phyloP scores from a whole-genome alignment of 2,113 vertebrate genomes.

The Zapus hudsonius region DNA sequence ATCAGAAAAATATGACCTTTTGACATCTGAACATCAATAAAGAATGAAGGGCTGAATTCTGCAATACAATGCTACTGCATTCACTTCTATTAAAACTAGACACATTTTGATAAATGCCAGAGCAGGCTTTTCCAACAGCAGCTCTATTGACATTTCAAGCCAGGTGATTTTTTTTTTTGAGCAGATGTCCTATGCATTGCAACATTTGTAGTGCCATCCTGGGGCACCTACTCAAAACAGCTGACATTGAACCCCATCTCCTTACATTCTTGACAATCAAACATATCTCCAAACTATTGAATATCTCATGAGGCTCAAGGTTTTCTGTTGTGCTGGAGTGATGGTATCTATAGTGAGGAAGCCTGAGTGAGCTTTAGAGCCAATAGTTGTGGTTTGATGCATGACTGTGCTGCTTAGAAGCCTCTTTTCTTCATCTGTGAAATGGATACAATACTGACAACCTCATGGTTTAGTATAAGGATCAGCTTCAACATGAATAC shows the following conservation, averaged over 20 bases:
- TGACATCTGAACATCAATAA: constrained; percentile 6
- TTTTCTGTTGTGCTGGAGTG: neutral
- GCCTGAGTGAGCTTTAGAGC: neutral
- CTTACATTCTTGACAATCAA: neutral
- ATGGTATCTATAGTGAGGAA: neutral
- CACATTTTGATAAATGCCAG: neutral
- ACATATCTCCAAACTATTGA: neutral
- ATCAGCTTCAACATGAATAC: neutral
- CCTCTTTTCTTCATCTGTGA: neutral
- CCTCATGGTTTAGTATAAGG: neutral
- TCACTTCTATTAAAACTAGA: constrained; percentile 32
- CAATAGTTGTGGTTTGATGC: neutral
- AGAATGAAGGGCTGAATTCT: constrained; percentile 4
- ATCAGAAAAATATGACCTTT: constrained; percentile 18
- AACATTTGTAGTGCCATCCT: neutral
- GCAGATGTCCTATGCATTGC: neutral
- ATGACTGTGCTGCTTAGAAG: neutral
- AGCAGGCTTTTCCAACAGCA: neutral
- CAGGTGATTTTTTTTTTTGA: neutral
- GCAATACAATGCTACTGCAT: neutral
- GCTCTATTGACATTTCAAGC: neutral
- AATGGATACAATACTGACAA: neutral
- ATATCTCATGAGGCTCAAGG: neutral
- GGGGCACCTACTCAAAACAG: too few relatives aligned
- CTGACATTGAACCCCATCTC: neutral